Evolutionary conservation across 2,888 invertebrate species (phyloP).

Genomic region (Nomada goodeniana): DNA sequence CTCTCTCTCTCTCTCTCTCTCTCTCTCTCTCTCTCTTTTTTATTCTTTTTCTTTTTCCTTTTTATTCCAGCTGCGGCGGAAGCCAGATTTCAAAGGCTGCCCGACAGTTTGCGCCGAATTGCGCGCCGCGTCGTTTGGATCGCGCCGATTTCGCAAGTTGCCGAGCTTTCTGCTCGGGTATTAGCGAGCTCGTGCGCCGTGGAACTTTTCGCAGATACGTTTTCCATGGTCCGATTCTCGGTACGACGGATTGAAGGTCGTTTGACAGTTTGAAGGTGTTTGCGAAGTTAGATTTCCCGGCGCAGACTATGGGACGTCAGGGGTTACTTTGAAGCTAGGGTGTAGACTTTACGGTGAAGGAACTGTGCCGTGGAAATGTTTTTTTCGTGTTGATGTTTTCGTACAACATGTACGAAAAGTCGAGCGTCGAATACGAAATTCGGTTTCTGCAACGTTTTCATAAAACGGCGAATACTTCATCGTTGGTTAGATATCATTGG

Average conservation of each 20-base stretch:
- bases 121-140: slow-evolving; percentile 13
- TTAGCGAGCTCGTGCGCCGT: neutral
- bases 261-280: neutral
- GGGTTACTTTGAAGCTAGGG: neutral
- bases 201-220: neutral
- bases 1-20: neutral
- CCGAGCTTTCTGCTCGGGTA: neutral
- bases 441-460: too few relatives aligned
- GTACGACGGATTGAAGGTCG: neutral
- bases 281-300: neutral
- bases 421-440: too few relatives aligned
- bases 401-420: too few relatives aligned
- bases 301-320: neutral
- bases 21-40: neutral
- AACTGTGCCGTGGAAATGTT: too few relatives aligned
- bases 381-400: too few relatives aligned
- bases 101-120: slow-evolving; percentile 18
- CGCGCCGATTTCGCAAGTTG: slow-evolving; percentile 27
- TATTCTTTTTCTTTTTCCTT: neutral
- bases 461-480: too few relatives aligned
- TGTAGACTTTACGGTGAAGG: too few relatives aligned
- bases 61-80: neutral
- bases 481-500: too few relatives aligned
- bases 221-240: neutral
- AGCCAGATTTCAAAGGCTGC: slow-evolving; percentile 42